These are phyloP conservation scores for Dryobota labecula DNA, from an alignment of 2,888 invertebrate genomes.

Conservation along the genomic window DNA sequence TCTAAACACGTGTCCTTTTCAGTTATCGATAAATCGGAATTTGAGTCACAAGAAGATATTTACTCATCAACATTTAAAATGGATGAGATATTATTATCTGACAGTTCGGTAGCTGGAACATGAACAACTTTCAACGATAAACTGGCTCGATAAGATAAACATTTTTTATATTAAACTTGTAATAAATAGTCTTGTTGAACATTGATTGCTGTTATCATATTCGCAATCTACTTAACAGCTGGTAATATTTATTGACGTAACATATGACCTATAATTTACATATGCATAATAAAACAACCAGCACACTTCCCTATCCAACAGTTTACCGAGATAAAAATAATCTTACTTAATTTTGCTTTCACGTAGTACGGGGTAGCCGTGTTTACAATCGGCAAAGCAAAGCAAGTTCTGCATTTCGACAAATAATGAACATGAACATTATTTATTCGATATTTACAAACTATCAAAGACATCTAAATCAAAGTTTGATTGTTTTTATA, in stretches of 20 bases:
- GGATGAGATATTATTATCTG: neutral
- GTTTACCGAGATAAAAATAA: neutral
- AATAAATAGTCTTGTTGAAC: constrained; percentile 21
- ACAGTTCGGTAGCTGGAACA: constrained; percentile 27
- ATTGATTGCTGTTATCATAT: constrained; percentile 20
- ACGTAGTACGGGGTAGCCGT: too few relatives aligned
- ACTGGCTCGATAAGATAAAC: constrained; percentile 41
- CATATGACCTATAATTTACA: too few relatives aligned
- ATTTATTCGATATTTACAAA: too few relatives aligned
- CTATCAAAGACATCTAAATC: too few relatives aligned
- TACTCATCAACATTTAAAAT: constrained; percentile 7
- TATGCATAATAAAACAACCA: too few relatives aligned
- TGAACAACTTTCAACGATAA: constrained; percentile 30
- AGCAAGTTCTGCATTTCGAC: too few relatives aligned
- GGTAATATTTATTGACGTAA: neutral
- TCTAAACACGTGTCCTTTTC: neutral
- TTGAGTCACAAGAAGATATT: constrained; percentile 14
- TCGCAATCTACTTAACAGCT: neutral
- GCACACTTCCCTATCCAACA: too few relatives aligned
- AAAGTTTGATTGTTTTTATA: too few relatives aligned
- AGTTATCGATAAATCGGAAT: constrained; percentile 1
- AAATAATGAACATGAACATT: too few relatives aligned
- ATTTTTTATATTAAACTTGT: constrained; percentile 45
- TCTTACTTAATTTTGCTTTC: neutral
- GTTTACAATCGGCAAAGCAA: neutral